Percentiles rank a stretch among this genome's conserved stretches.
phyloP scores from a whole-genome alignment of 2,888 invertebrate species.

The Blomia tropicalis region DNA sequence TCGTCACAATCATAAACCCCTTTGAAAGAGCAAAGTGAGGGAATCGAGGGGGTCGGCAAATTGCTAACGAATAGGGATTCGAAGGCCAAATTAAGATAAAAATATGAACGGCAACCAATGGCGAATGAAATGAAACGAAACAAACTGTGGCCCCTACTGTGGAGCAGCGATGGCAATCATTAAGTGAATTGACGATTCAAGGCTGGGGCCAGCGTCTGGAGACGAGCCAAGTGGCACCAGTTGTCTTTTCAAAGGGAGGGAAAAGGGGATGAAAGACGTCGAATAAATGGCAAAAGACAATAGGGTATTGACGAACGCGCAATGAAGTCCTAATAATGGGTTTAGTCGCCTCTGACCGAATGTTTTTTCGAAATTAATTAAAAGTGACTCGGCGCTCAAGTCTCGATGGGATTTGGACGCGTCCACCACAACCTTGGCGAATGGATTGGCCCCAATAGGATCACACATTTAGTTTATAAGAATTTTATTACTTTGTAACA shows the following conservation, averaged over 20 bases:
- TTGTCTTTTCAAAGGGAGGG: conserved; percentile 5
- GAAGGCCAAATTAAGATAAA: conserved; percentile 9
- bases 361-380: conserved; percentile 3
- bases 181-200: too few species aligned
- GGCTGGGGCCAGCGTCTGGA: too few species aligned
- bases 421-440: neutral
- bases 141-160: too few species aligned
- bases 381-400: neutral
- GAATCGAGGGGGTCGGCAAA: neutral
- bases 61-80: neutral
- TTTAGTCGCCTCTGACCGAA: neutral
- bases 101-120: neutral
- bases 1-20: conserved; percentile 1
- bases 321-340: conserved; percentile 6
- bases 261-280: neutral
- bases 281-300: neutral
- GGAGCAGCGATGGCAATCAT: neutral
- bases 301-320: neutral
- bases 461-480: neutral
- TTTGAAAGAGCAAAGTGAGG: neutral
- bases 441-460: neutral
- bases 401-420: neutral
- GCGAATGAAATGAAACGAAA: neutral
- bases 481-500: neutral
- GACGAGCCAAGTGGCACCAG: neutral